These are phyloP conservation scores for Ctenodactylus gundi DNA, from an alignment of 2,113 vertebrate genomes.

Conservation along the genomic window DNA sequence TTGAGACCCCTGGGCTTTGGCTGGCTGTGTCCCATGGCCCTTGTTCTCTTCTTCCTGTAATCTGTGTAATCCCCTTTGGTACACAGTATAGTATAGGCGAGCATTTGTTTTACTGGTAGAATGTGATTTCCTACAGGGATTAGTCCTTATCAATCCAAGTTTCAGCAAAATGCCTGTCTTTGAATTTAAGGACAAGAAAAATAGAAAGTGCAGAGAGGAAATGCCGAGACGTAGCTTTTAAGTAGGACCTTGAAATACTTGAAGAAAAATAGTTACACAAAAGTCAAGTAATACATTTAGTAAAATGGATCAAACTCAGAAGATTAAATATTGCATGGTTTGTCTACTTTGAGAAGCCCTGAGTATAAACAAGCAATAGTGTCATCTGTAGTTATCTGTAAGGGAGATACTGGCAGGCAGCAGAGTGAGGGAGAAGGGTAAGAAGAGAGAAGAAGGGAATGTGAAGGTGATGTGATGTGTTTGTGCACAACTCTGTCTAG, in stretches of 20 bases:
- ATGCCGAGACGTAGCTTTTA: not conserved
- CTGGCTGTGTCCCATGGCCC: not conserved
- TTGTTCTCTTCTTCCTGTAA: not conserved
- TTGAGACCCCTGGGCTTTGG: not conserved
- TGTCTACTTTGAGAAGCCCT: too few relatives aligned
- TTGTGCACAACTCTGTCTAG: too few relatives aligned
- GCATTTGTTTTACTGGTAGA: not conserved
- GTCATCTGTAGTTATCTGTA: too few relatives aligned
- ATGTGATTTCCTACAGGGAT: not conserved
- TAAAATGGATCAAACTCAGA: too few relatives aligned
- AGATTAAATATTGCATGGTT: too few relatives aligned
- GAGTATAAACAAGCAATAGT: too few relatives aligned
- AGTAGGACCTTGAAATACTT: not conserved
- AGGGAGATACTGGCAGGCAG: too few relatives aligned
- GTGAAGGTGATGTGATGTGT: too few relatives aligned
- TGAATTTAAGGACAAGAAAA: not conserved
- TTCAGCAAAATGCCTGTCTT: not conserved
- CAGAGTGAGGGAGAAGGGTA: too few relatives aligned
- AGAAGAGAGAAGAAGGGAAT: too few relatives aligned
- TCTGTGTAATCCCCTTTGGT: not conserved
- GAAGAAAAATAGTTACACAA: not conserved
- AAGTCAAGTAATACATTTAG: too few relatives aligned
- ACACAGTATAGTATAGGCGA: not conserved
- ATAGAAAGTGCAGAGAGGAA: not conserved
- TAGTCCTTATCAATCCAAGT: not conserved